Base-by-base conservation (phyloP, 2,113 vertebrate genomes). In the Microcebus griseorufus region DNA sequence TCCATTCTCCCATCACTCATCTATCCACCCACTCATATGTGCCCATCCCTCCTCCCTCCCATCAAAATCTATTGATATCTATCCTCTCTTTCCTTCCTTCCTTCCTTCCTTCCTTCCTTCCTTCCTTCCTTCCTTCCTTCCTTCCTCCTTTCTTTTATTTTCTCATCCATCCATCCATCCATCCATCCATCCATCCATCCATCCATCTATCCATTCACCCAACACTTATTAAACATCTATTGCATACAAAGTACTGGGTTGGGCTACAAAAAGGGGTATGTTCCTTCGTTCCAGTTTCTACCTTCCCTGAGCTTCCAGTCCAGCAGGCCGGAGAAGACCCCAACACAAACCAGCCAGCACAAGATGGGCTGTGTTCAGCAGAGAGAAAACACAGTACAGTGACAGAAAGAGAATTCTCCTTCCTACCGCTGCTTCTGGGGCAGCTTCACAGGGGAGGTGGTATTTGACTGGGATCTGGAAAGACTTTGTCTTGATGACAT, bases 311-410 rank as follows among this genome's bases (percentile, higher is more conserved):
- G 48, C 13, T 73, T 64, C 72, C 20, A 64, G 51, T 51, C n/a
- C 45, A 55, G 42, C 12, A 79, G 84, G 29, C 42, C 29, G 29
- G 72, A 93, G 27, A 85, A 85, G 72, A 29, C 12, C 8, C 58
- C 42, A 34, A 79, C 29, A 45, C n/a, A 39, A 72, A 48, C 18
- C n/a, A 34, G 48, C 42, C 39, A 75, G 14, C n/a, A 11, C 29
- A 42, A 55, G 64, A n/a, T 0, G 18, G 45, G 5, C 72, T 4
- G 2, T 5, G 3, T 17, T 75, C 6, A n/a, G 34, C 2, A 70
- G 17, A 39, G 42, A 48, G 23, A 55, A 18, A 34, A 55, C 65
- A n/a, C 53, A n/a, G 27, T 5, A 13, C 29, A 48, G n/a, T 22
- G 78, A n/a, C 9, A 23, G 53, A 79, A 64, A 89, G 62, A 42